Evolutionary conservation across 2,797 vertebrate genomes (phyloP), one percentile per base, ranked within the genome.

Genomic region (Phoeniculus purpureus): DNA sequence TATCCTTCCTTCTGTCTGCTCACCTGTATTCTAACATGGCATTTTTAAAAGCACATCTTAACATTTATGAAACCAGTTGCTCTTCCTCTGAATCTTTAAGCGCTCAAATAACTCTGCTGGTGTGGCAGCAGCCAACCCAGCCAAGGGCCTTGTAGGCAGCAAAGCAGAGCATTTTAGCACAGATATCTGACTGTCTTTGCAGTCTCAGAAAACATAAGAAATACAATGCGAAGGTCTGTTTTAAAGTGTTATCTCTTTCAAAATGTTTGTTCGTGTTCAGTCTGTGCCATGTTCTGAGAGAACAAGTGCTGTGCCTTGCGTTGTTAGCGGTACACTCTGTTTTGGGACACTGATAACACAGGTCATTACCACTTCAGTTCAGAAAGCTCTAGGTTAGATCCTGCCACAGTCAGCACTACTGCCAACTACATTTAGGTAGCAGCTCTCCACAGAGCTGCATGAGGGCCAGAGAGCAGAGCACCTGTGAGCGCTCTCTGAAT

Each of bases 341-440:
- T 81, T 47, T 55, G 61, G 83, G 32, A 27, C 37, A 10, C 66
- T 29, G 71, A 55, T 84, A 90, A 5, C 55, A 13, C 26, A 31
- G 60, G 56, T n/a, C 81, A 29, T 66, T 37, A 8, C n/a, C 52
- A n/a, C 37, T 66, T 62, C 62, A 0, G 64, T 76, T 55, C 40
- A 75, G 48, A 82, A 64, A 73, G 37, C 47, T 68, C 37, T 17
- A 5, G 8, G 50, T 40, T 66, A 64, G 52, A 6, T 23, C 15
- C 40, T 62, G 32, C 37, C 0, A 0, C 52, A n/a, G 54, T 32
- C 83, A 58, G 27, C 55, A 48, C 0, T 0, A 15, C 12, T 59
- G 48, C 37, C 26, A 17, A 48, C 32, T 23, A 7, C 34, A 1
- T 40, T 70, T 29, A 52, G 48, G 31, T 3, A 31, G 56, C 64